Conservation (phyloP, 2,888 invertebrate species). For the Drosophila lacicola region DNA sequence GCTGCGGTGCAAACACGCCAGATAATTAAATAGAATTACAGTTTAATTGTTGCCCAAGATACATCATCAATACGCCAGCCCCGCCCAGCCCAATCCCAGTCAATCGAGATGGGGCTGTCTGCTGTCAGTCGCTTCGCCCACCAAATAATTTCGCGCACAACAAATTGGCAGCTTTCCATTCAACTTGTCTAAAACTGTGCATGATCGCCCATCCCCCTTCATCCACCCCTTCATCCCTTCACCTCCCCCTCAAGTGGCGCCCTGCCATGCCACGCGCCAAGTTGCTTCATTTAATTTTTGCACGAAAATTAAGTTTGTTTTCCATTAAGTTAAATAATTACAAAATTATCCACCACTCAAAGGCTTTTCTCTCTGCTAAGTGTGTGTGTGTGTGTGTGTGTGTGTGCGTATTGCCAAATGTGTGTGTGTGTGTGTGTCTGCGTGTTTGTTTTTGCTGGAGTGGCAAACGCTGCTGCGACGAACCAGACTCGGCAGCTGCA, state of each 20-base stretch:
- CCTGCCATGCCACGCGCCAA: constrained; percentile 39
- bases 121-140: constrained; percentile 36
- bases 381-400: constrained; percentile 8
- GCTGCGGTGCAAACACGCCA: constrained; percentile 40
- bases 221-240: neutral
- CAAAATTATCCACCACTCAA: constrained; percentile 77
- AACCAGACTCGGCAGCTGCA: constrained; percentile 66
- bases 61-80: constrained; percentile 66
- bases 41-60: constrained; percentile 68
- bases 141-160: constrained; percentile 55
- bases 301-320: constrained; percentile 78
- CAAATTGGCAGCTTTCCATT: constrained; percentile 71
- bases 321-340: constrained; percentile 82
- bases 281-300: constrained; percentile 61
- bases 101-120: no score
- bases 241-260: neutral
- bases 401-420: neutral
- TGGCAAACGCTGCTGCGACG: constrained; percentile 45
- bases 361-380: constrained; percentile 34
- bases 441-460: constrained; percentile 47
- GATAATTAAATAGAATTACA: constrained; percentile 76
- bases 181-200: constrained; percentile 60
- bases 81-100: neutral
- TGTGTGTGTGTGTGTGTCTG: constrained; percentile 15
- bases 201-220: constrained; percentile 5